These are phyloP conservation scores for Cyclargus thomasi DNA, from an alignment of 1,140 invertebrate species.

Conservation along the genomic window DNA sequence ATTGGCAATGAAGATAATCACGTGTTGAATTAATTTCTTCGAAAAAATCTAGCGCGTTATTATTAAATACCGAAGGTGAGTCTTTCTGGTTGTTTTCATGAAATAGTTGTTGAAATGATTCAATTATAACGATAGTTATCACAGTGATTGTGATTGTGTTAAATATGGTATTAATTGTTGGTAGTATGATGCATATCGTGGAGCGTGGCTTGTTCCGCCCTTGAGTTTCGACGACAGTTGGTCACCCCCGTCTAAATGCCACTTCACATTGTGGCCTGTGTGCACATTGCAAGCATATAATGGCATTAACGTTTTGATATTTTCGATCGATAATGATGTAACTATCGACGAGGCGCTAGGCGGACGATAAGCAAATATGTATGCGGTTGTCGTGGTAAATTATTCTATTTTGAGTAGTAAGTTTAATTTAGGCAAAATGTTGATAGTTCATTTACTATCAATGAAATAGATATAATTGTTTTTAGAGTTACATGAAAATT, in stretches of 20 bases:
- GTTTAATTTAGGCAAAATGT: no score
- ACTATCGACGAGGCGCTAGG: conserved; percentile 2
- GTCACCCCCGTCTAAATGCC: conserved; percentile 68
- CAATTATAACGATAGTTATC: not conserved
- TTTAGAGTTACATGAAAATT: no score
- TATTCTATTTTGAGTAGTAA: not conserved
- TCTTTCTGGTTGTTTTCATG: not conserved
- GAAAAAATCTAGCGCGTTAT: conserved; percentile 21
- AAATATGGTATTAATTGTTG: conserved; percentile 63
- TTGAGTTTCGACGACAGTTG: conserved; percentile 66
- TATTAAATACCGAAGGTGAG: conserved; percentile 4
- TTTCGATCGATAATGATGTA: conserved; percentile 35
- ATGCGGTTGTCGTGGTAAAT: conserved; percentile 4
- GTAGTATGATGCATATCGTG: conserved; percentile 63
- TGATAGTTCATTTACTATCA: no score
- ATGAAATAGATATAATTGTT: no score
- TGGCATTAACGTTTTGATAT: conserved; percentile 49
- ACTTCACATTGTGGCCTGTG: conserved; percentile 71
- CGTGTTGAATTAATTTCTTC: conserved; percentile 49
- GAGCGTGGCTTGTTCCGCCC: conserved; percentile 59
- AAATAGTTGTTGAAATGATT: not conserved
- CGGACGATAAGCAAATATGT: conserved; percentile 2
- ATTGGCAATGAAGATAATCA: conserved; percentile 70
- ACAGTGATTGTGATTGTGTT: conserved; percentile 36
- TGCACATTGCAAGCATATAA: conserved; percentile 52